phyloP scores from a whole-genome alignment of 2,888 invertebrate species.

The Maniola hyperantus region DNA sequence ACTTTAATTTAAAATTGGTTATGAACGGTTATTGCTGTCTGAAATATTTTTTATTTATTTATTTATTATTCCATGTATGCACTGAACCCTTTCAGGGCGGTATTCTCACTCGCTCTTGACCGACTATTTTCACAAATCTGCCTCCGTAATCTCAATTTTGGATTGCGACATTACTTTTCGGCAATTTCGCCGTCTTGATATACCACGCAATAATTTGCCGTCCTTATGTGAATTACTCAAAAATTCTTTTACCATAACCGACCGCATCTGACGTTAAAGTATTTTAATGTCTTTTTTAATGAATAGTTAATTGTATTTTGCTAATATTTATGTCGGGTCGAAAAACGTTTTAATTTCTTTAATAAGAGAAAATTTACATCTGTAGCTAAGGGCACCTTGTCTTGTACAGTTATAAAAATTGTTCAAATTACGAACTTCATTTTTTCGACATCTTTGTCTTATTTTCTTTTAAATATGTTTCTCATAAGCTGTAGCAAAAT shows the following conservation, averaged over 20 bases:
- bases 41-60: no score
- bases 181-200: slow-evolving; percentile 36
- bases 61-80: no score
- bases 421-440: slow-evolving; percentile 1
- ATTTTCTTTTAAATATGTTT: not conserved
- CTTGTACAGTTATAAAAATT: slow-evolving; percentile 11
- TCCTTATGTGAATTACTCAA: slow-evolving; percentile 25
- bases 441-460: not conserved
- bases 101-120: not conserved
- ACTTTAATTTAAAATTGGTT: no score
- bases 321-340: slow-evolving; percentile 23
- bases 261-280: slow-evolving; percentile 25
- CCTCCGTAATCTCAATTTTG: slow-evolving; percentile 31
- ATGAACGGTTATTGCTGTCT: no score
- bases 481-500: not conserved
- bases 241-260: slow-evolving; percentile 27
- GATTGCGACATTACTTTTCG: slow-evolving; percentile 43
- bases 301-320: slow-evolving; percentile 25
- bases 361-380: slow-evolving; percentile 7
- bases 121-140: slow-evolving; percentile 28
- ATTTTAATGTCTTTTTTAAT: slow-evolving; percentile 39
- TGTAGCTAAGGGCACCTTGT: not conserved
- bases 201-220: slow-evolving; percentile 35
- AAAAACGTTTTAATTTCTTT: slow-evolving; percentile 17
- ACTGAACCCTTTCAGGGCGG: not conserved